Conservation (phyloP, 2,113 vertebrate genomes). For the Atrichornis clamosus region DNA sequence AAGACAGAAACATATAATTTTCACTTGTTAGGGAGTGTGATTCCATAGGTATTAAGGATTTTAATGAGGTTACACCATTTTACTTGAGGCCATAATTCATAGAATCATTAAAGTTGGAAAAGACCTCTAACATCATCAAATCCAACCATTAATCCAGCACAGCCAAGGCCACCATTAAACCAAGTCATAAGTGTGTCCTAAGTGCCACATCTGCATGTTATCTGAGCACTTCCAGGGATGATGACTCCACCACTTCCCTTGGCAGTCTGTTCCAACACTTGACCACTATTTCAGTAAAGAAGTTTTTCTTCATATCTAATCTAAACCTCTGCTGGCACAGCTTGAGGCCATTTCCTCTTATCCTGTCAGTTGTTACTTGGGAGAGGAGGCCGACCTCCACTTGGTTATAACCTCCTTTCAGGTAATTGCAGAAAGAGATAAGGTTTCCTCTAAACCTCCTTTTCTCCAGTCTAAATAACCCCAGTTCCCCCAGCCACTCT, state of each 20-base stretch:
- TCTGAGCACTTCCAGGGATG: background rate
- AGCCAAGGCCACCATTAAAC: background rate
- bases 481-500: background rate
- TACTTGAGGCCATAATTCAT: background rate
- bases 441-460: background rate
- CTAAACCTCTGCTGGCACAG: background rate
- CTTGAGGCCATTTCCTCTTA: background rate
- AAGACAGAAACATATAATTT: background rate
- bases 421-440: background rate
- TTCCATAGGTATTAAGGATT: background rate
- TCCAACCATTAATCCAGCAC: background rate
- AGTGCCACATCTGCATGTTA: background rate
- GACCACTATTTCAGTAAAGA: background rate
- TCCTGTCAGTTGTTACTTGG: background rate
- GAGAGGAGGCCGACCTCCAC: background rate
- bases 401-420: rapidly evolving
- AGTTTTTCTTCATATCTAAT: background rate
- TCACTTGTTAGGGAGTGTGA: background rate
- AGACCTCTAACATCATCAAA: background rate
- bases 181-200: background rate
- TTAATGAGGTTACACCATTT: background rate
- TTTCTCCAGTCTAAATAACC: background rate
- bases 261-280: background rate
- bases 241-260: background rate
- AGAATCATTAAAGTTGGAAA: background rate